Conservation (phyloP, 2,113 vertebrate genomes). For the Scophthalmus maximus region DNA sequence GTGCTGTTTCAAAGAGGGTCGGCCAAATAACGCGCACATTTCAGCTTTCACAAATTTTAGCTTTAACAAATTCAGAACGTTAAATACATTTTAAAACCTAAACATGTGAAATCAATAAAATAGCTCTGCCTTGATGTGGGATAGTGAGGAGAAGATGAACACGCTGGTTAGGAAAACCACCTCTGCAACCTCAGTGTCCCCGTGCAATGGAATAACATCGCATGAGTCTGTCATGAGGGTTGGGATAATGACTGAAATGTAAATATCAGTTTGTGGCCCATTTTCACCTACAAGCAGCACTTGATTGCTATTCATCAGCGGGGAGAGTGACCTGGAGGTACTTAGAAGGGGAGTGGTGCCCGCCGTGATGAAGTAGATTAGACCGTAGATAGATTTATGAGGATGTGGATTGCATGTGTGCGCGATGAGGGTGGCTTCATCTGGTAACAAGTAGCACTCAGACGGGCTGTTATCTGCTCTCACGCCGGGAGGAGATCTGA, state of each 20-base stretch:
- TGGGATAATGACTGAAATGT: slow-evolving; percentile 58
- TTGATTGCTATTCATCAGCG: slow-evolving; percentile 76
- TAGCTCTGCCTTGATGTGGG: slow-evolving; percentile 1
- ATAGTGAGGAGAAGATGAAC: slow-evolving; percentile 3
- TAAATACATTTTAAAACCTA: neutral
- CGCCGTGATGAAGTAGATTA: slow-evolving; percentile 53
- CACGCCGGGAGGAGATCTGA: slow-evolving; percentile 46
- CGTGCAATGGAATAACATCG: slow-evolving; percentile 36
- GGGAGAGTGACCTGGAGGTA: slow-evolving; percentile 48
- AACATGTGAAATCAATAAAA: neutral
- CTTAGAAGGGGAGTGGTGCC: slow-evolving; percentile 64
- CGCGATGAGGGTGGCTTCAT: slow-evolving; percentile 80
- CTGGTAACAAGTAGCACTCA: slow-evolving; percentile 81
- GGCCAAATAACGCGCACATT: slow-evolving; percentile 2
- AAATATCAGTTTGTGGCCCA: slow-evolving; percentile 65
- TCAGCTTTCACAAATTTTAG: too few species aligned
- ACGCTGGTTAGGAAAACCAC: slow-evolving; percentile 11
- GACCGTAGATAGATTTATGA: slow-evolving; percentile 53
- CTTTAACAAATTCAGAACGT: neutral
- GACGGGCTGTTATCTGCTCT: slow-evolving; percentile 70
- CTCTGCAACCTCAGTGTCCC: slow-evolving; percentile 24
- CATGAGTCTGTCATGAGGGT: slow-evolving; percentile 70
- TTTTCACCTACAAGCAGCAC: slow-evolving; percentile 67
- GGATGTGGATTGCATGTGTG: slow-evolving; percentile 72
- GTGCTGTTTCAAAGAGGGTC: slow-evolving; percentile 16